Base-by-base conservation (phyloP, 2,113 vertebrate genomes). In the Phocoena sinus region DNA sequence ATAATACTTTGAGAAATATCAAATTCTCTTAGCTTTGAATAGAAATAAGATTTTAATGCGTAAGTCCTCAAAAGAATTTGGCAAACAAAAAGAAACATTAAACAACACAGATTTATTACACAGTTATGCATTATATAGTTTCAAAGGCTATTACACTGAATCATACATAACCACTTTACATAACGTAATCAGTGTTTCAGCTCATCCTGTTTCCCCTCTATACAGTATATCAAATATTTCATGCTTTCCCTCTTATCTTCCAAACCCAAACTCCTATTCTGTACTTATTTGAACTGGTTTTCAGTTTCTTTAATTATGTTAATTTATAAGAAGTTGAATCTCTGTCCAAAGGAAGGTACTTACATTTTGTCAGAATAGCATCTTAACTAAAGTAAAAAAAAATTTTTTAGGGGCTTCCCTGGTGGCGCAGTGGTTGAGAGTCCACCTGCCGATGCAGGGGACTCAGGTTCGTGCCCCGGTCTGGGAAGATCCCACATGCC, bases 21-120 rank as follows among this genome's bases (percentile, higher is more conserved):
- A 97, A 99, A 99, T 96, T 99, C 99, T 97, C 81, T 95, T 47
- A 99, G 98, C 99, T 99, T 97, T 96, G 87, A 98, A 98, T 1
- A 94, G 89, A 97, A 98, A 90, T 82, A 95, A 98, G 76, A 96
- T 68, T 93, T 96, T 76, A 96, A 93, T 36, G 91, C 13, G 36
- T 92, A 82, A 97, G n/a, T 90, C 36, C 33, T 70, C 77, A 53
- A 95, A 88, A 91, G 13, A 93, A 90, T 87, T 96, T 93, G 38
- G 6, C 28, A 70, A 94, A 88, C 65, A 93, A 53, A 92, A 91
- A 63, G 23, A 96, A 58, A 67, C 67, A 53, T 76, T 88, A 65
- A 65, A 89, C 81, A 74, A 68, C 23, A 56, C 23, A 6, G 21
- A 67, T 82, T 11, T 89, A 63, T 58, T 86, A 13, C 2, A 88